Evolutionary conservation across 2,797 vertebrate genomes (phyloP).

Genomic region (Mus minutoides): DNA sequence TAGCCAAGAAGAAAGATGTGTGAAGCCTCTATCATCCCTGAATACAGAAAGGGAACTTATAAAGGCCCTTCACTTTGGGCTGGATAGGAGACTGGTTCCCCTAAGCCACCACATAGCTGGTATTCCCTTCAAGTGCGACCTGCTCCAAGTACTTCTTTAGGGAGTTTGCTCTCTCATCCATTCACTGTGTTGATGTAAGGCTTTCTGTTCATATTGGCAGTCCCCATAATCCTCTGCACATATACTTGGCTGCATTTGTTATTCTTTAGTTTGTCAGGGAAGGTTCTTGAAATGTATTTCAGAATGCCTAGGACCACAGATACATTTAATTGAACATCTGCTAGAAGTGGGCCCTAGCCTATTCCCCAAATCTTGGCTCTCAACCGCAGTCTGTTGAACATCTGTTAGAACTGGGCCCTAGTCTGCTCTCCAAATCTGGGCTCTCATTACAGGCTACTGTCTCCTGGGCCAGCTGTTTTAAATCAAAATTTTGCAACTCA

Average conservation of each 20-base stretch:
- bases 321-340: neutral
- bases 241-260: neutral
- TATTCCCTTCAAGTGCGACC: fast-evolving
- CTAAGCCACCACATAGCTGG: neutral
- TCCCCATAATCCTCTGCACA: neutral
- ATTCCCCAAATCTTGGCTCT: neutral
- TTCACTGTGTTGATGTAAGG: fast-evolving
- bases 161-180: neutral
- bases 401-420: neutral
- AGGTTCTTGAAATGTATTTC: neutral
- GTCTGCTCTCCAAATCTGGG: neutral
- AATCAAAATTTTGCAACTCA: neutral
- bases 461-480: neutral
- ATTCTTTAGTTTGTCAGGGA: neutral
- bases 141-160: fast-evolving
- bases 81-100: neutral
- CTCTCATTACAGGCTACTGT: too few species aligned
- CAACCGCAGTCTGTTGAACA: neutral
- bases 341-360: neutral
- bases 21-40: neutral
- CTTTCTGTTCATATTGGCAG: neutral
- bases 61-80: neutral
- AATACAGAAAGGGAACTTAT: fast-evolving
- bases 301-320: too few species aligned
- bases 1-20: neutral